Percentiles rank a stretch among this genome's conserved stretches.
Evolutionary conservation across 1,140 invertebrate species (phyloP).

Genomic region (Diabrotica undecimpunctata): DNA sequence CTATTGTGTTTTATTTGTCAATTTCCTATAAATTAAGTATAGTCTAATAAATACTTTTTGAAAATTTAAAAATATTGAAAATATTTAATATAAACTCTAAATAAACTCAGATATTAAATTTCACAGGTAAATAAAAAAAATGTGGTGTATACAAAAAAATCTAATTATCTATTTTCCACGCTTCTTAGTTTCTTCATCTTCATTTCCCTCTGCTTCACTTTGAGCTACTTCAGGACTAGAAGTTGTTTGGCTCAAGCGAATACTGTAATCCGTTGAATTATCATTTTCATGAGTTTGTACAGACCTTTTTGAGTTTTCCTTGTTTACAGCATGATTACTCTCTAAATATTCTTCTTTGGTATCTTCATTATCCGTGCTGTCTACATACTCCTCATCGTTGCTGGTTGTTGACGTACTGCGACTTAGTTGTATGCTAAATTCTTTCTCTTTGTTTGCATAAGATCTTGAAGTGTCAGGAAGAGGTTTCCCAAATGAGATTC

Average conservation of each 20-base stretch:
- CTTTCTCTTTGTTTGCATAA: neutral
- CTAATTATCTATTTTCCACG: no score
- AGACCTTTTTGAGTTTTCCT: neutral
- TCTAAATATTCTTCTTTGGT: neutral
- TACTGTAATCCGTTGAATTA: neutral
- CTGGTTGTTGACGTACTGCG: neutral
- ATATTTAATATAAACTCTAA: no score
- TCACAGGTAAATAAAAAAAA: no score
- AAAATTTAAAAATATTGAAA: no score
- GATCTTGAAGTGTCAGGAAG: neutral
- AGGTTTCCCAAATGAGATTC: no score
- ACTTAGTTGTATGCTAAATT: neutral
- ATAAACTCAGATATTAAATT: no score
- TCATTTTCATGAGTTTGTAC: neutral
- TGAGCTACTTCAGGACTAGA: neutral
- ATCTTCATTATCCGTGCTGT: neutral
- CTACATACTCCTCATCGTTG: neutral
- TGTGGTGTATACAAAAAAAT: no score
- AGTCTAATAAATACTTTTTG: no score
- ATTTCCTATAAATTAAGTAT: no score
- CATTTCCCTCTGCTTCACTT: no score
- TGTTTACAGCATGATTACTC: neutral
- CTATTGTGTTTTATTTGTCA: no score
- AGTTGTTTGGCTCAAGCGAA: neutral
- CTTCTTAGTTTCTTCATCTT: no score